These are phyloP conservation scores for Irena cyanogastra DNA, from an alignment of 2,113 vertebrate species.

Conservation along the genomic window DNA sequence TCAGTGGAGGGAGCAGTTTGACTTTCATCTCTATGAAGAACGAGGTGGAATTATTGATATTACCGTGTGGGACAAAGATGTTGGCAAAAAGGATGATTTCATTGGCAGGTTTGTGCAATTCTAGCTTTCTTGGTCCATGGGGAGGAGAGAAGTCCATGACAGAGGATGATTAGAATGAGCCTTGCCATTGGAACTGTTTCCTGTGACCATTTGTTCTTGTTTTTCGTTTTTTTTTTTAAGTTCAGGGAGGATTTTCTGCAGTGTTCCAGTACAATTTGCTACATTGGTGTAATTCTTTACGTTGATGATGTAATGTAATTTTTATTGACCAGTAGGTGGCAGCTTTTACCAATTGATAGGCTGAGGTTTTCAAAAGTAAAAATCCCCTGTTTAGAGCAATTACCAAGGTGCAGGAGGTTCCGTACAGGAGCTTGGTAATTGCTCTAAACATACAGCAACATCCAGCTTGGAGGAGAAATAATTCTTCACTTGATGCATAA, in stretches of 20 bases:
- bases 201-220: neutral
- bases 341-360: slow-evolving; percentile 66
- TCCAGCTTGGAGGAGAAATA: neutral
- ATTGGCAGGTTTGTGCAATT: slow-evolving; percentile 88
- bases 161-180: neutral
- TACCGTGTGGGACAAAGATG: slow-evolving; percentile 95
- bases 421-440: too few species aligned
- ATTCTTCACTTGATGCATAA: neutral
- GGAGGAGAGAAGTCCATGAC: neutral
- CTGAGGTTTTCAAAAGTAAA: neutral
- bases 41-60: slow-evolving; percentile 91
- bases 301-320: neutral
- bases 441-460: too few species aligned
- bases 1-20: slow-evolving; percentile 98
- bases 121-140: neutral
- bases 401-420: neutral
- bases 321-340: slow-evolving; percentile 72
- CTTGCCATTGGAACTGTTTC: neutral
- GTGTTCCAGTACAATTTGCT: neutral
- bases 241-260: neutral
- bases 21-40: slow-evolving; percentile 96
- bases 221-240: neutral
- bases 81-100: slow-evolving; percentile 94
- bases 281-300: neutral
- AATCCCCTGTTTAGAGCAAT: neutral